Evolutionary conservation across 2,797 vertebrate genomes (phyloP).

Genomic region (Sitta carolinensis): DNA sequence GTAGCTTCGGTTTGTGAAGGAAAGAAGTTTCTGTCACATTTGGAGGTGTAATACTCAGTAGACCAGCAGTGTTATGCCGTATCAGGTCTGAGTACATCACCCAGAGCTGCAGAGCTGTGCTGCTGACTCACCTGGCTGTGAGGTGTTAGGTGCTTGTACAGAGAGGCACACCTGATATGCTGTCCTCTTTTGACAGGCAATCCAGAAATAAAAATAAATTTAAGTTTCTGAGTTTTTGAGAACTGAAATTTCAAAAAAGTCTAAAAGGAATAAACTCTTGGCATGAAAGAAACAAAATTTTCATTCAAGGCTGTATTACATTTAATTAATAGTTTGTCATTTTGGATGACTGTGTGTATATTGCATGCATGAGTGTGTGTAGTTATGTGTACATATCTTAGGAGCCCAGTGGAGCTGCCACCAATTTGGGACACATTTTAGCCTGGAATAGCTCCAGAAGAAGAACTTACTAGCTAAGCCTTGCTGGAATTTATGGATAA

Average conservation of each 20-base stretch:
- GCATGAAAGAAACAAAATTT: background rate
- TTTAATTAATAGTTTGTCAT: background rate
- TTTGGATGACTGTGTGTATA: background rate
- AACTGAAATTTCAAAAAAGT: background rate
- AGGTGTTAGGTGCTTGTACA: background rate
- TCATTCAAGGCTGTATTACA: background rate
- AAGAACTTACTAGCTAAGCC: background rate
- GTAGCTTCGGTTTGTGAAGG: background rate
- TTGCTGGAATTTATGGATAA: background rate
- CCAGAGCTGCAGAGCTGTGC: background rate
- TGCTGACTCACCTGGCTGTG: constrained; percentile 12
- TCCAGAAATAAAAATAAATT: background rate
- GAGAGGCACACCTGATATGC: background rate
- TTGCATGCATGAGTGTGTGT: background rate
- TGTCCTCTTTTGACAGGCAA: background rate
- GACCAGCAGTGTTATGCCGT: background rate
- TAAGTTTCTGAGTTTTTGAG: background rate
- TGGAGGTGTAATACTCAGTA: background rate
- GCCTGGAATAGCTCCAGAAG: background rate
- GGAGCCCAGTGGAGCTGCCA: background rate
- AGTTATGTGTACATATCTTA: background rate
- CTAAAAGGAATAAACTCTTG: background rate
- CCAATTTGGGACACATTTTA: background rate
- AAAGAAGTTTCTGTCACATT: background rate
- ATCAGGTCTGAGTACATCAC: background rate